Evolutionary conservation across 2,797 vertebrate genomes (phyloP).

Genomic region (Huso huso): DNA sequence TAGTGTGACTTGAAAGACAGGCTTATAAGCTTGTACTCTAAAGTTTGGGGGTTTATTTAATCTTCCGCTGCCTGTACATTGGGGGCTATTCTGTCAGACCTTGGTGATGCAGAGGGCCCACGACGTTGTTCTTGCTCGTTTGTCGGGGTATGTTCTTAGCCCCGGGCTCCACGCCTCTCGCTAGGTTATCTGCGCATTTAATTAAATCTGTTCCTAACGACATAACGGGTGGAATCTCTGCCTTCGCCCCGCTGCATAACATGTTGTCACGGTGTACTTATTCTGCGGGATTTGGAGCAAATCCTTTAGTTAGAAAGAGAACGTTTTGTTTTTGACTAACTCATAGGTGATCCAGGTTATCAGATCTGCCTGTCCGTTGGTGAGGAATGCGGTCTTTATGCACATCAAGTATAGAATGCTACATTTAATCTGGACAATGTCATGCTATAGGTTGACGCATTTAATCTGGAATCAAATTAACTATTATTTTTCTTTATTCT

Average conservation of each 20-base stretch:
- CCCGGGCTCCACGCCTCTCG: background rate
- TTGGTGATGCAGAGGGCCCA: no score
- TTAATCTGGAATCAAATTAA: conserved; percentile 3
- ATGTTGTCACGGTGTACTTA: conserved; percentile 16
- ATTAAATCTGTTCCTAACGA: conserved; percentile 14
- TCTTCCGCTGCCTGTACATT: no score
- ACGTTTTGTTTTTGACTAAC: conserved; percentile 15
- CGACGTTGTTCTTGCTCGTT: background rate
- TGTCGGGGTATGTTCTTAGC: rapidly evolving
- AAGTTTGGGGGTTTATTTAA: no score
- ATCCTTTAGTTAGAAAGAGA: conserved; percentile 17
- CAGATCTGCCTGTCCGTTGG: background rate
- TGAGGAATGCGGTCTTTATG: conserved; percentile 7
- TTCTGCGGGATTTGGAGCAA: conserved; percentile 16
- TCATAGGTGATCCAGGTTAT: conserved; percentile 11
- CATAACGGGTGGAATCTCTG: conserved; percentile 15
- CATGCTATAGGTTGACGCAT: background rate
- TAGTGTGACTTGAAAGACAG: no score
- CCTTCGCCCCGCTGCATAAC: conserved; percentile 7
- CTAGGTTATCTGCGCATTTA: background rate
- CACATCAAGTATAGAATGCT: background rate
- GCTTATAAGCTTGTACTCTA: no score
- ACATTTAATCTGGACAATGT: conserved; percentile 13
- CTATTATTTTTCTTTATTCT: background rate
- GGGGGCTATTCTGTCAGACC: no score